Evolutionary conservation across 2,113 vertebrate genomes (phyloP), one percentile per base, ranked within the genome.

Genomic region (Chionomys nivalis): DNA sequence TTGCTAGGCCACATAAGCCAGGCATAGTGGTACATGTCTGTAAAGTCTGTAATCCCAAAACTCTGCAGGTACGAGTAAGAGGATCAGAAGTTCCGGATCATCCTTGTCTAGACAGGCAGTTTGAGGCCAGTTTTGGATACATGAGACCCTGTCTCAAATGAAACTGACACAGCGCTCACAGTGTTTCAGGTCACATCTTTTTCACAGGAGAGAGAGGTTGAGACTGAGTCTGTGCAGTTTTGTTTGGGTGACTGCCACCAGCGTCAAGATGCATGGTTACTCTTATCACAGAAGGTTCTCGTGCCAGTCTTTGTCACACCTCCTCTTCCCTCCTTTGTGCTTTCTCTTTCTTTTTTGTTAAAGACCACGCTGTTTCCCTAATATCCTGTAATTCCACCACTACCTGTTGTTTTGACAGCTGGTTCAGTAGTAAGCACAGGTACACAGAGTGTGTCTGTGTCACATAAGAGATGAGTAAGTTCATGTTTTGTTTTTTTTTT

Each of bases 371-470:
- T 19, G 1, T 52, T 16, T 61, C 10, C 2, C 1, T 16, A 2
- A 3, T 33, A 9, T 65, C 44, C 65, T 81, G 7, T 77, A 31
- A 33, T 49, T 73, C 36, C 9, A 13, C 73, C 8, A 5, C 44
- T 0, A 5, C 39, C 0, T 0, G 7, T 24, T 4, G 0, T 55
- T 76, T 17, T 9, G 28, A 5, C 7, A 44, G 28, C 44, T 7
- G 0, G 1, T 68, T 65, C 5, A 28, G 58, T 6, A 4, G 17
- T 2, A 23, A 42, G 66, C 66, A 3, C 6, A 11, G 58, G 44
- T 4, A 16, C 19, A 36, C 19, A 58, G 58, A 21, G 58, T 58
- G 58, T 58, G 6, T 58, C 58, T 58, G 58, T 58, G 58, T 58
- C 58, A 58, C 58, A 58, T 58, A 58, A 58, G 58, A 58, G 58